Percentiles rank a stretch among this genome's conserved stretches.
Evolutionary conservation across 2,113 vertebrate genomes (phyloP).

Genomic region (Salminus brasiliensis): DNA sequence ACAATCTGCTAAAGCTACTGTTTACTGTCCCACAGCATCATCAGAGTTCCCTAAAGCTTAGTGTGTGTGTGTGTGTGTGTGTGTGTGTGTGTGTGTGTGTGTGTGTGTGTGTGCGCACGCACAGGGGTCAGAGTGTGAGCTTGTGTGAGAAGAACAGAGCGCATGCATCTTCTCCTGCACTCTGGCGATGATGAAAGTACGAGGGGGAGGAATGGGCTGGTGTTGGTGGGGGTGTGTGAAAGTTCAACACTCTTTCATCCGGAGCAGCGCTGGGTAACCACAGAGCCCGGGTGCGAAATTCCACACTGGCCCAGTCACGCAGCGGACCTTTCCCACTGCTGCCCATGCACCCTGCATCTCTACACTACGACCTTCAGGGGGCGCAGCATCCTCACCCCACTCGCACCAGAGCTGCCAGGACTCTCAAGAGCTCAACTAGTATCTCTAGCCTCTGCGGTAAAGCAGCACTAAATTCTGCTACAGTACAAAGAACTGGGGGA

Average conservation of each 20-base stretch:
- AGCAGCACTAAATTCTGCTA: background rate
- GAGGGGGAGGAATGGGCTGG: slow-evolving; percentile 27
- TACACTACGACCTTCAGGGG: slow-evolving; percentile 44
- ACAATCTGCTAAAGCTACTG: slow-evolving; percentile 50
- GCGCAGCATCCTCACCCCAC: slow-evolving; percentile 22
- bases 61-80: slow-evolving; percentile 47
- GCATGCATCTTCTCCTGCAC: background rate
- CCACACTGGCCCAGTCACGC: slow-evolving; percentile 52
- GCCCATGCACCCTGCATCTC: slow-evolving; percentile 51
- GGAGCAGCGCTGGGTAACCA: slow-evolving; percentile 59
- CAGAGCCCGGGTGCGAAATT: slow-evolving; percentile 70
- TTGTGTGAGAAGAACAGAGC: background rate
- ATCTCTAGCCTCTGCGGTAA: too few relatives aligned
- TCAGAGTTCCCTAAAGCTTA: slow-evolving; percentile 51
- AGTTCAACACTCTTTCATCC: slow-evolving; percentile 70
- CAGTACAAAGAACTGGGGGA: too few relatives aligned
- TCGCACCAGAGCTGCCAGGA: background rate
- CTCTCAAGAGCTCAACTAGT: background rate
- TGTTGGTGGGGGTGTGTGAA: slow-evolving; percentile 67
- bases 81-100: background rate
- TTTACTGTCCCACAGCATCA: slow-evolving; percentile 56
- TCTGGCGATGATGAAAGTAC: slow-evolving; percentile 39
- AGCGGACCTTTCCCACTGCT: slow-evolving; percentile 46
- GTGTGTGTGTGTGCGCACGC: background rate
- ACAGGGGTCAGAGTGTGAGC: too few relatives aligned